Evolutionary conservation across 2,888 invertebrate genomes (phyloP).

Genomic region (Dorcus hopei): DNA sequence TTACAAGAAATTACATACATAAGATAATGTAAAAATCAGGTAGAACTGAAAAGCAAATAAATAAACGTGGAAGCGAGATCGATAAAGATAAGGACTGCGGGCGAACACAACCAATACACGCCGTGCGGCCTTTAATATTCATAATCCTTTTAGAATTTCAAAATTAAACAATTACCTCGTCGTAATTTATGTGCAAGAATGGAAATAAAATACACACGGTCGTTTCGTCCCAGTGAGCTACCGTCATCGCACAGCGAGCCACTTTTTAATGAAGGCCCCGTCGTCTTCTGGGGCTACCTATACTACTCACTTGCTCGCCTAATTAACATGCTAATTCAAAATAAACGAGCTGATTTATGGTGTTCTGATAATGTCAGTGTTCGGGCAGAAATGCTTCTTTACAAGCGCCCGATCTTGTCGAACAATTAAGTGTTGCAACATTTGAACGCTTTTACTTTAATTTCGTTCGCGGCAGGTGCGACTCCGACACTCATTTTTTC

Average conservation of each 20-base stretch:
- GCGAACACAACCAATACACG: constrained; percentile 9
- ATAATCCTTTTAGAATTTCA: constrained; percentile 17
- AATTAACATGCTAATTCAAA: constrained; percentile 29
- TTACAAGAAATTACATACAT: neutral
- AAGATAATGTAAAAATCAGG: constrained; percentile 4
- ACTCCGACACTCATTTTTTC: too few species aligned
- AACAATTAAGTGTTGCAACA: constrained; percentile 4
- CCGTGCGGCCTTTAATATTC: constrained; percentile 15
- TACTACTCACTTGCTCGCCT: constrained; percentile 18
- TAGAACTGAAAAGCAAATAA: constrained; percentile 12
- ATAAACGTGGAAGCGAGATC: constrained; percentile 11
- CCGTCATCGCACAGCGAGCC: constrained; percentile 24
- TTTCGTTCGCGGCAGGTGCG: too few species aligned
- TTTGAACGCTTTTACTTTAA: constrained; percentile 1
- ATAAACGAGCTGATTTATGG: constrained; percentile 25
- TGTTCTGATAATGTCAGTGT: constrained; percentile 22
- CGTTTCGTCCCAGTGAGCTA: constrained; percentile 15
- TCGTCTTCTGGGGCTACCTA: neutral
- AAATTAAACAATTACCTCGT: constrained; percentile 19
- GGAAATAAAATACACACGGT: constrained; percentile 11
- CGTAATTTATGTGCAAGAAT: constrained; percentile 16
- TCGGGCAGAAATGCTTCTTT: constrained; percentile 13
- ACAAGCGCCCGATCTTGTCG: constrained; percentile 9
- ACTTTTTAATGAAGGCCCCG: constrained; percentile 23
- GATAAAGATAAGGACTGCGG: constrained; percentile 12